Conservation (phyloP, 2,113 vertebrate species). For the Talpa occidentalis region DNA sequence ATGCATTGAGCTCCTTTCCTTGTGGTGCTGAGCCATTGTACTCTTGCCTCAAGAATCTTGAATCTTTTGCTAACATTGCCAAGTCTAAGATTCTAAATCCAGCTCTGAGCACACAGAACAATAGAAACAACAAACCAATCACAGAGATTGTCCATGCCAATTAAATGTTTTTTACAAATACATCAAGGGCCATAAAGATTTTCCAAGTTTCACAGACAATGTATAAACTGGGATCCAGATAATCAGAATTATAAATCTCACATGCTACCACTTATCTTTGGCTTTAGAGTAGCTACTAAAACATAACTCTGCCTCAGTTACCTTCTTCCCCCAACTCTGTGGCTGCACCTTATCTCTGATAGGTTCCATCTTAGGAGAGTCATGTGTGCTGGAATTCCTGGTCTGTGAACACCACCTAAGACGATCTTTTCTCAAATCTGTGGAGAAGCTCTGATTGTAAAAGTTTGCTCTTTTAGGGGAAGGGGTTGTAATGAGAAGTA, state of each 20-base stretch:
- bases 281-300: not conserved
- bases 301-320: not conserved
- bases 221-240: not conserved
- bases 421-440: not conserved
- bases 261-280: not conserved
- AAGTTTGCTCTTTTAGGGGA: accelerated
- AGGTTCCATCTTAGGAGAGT: no score
- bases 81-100: not conserved
- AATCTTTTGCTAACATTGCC: not conserved
- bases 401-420: not conserved
- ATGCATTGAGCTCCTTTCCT: no score
- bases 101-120: not conserved
- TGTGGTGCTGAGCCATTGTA: accelerated
- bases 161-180: not conserved
- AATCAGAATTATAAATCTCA: not conserved
- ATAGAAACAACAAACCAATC: not conserved
- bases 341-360: not conserved
- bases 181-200: not conserved
- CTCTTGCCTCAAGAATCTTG: not conserved
- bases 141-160: no score
- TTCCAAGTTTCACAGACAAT: not conserved
- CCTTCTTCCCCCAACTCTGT: accelerated
- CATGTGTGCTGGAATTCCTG: accelerated
- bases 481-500: no score
- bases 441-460: not conserved